Evolutionary conservation across 2,113 vertebrate species (phyloP), one percentile per base, ranked within the genome.

Genomic region (Myodes glareolus): DNA sequence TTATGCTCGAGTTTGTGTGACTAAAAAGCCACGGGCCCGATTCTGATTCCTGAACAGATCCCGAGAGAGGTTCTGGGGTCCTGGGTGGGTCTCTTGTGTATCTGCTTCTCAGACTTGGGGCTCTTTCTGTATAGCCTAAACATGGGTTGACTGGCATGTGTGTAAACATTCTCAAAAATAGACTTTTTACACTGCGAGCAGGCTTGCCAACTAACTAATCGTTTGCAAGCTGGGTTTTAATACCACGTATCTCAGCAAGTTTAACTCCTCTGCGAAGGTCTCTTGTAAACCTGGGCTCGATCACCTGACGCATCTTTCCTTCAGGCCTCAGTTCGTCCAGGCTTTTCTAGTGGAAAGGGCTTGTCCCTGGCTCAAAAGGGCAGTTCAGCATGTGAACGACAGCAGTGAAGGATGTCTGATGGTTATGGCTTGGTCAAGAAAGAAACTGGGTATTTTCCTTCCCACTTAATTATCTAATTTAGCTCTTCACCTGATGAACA

Each of bases 401-500:
- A 68, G 25, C 33, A 94, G 25, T 42, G 39, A 90, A 96, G 75
- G 70, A 33, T 42, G 14, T 80, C n/a, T 94, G 45, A 76, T 78
- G 42, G 33, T 55, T 81, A 25, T 27, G 65, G 86, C 7, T 88
- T 86, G 90, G 42, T 61, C 52, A 86, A 50, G 75, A 81, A 85
- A 47, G 73, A 82, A 61, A 58, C 21, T 93, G 55, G 42, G 7
- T 70, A 58, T 11, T 94, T 91, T 92, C 27, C 45, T 65, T 12
- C 39, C 81, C n/a, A 42, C 95, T 91, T 95, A 91, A 81, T 84
- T 81, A 87, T 78, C 52, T 88, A 85, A 84, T 67, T 29, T 88
- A 91, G 52, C 33, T 90, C 39, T 92, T 94, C 33, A 61, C 7
- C 4, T 36, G 76, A 47, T 91, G 47, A 95, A 89, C 61, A 70